These are phyloP conservation scores for Micronycteris hirsuta DNA, from an alignment of 2,113 vertebrate genomes.

Conservation along the genomic window DNA sequence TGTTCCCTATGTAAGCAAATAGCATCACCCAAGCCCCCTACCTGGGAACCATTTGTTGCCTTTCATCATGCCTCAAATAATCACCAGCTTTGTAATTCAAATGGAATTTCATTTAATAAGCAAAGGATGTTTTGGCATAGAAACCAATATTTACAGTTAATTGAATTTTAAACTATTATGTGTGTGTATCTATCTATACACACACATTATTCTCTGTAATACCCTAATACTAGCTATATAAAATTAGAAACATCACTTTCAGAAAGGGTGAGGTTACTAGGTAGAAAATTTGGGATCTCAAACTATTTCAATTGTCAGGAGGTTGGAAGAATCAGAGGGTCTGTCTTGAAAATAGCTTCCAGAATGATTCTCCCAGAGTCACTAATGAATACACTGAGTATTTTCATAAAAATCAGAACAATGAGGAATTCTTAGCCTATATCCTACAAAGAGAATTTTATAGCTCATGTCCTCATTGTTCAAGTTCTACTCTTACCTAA, in stretches of 20 bases:
- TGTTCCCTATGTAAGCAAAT: not conserved
- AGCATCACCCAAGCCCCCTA: not conserved
- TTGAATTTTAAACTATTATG: constrained; percentile 20
- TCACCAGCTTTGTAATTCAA: constrained; percentile 35
- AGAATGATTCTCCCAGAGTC: not conserved
- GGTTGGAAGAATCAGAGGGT: not conserved
- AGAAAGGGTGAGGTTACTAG: not conserved
- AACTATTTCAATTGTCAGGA: not conserved
- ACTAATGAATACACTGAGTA: not conserved
- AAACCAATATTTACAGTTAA: constrained; percentile 37
- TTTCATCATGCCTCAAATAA: constrained; percentile 29
- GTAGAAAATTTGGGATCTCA: constrained; percentile 28
- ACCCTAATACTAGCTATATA: not conserved
- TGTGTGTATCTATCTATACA: not conserved
- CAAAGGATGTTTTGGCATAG: not conserved
- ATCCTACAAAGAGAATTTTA: not conserved
- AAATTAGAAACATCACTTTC: constrained; percentile 27
- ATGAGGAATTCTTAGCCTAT: not conserved
- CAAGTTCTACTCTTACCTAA: not conserved
- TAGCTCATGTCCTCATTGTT: not conserved
- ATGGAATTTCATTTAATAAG: constrained; percentile 51
- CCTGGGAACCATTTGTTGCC: not conserved
- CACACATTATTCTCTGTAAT: not conserved
- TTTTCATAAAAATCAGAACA: not conserved
- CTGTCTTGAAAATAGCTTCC: not conserved